Base-by-base conservation (phyloP, 2,113 vertebrate genomes). In the Scatophagus argus region DNA sequence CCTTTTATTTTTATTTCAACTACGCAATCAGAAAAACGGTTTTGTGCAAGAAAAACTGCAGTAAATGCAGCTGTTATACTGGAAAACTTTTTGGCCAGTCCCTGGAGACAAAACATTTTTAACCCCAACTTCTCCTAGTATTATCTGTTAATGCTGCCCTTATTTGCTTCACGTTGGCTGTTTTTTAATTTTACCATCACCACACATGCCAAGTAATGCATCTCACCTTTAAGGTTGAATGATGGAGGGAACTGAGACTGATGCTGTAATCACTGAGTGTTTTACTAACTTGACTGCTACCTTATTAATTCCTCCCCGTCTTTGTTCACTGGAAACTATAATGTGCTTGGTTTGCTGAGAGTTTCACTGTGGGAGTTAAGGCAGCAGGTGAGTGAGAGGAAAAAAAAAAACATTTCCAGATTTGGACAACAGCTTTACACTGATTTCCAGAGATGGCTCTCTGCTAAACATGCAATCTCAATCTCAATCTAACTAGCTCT, bases 231-330 rank as follows among this genome's bases (percentile, higher is more conserved):
- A 47, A 25, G 11, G 49, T 49, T 70, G 56, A 61, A 65, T 55
- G 58, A 81, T 49, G 47, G 11, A 39, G 21, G 39, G 14, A 76
- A 64, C 14, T 51, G 16, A 78, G 27, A 55, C 16, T 23, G 12
- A 52, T 27, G 43, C 38, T 71, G 23, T 74, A 69, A 79, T 3
- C 1, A 23, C 77, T 64, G 74, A 43, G 10, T 59, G 34, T 69
- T 87, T 83, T 39, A 81, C 31, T 36, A 81, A 64, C 74, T 29
- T 67, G 60, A 75, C 65, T 64, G 60, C 34, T 38, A 34, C 19
- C 68, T 75, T 66, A 84, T 83, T 74, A 74, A 77, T 84, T 87
- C 47, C 13, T 79, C 55, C 58, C 29, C 11, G 52, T 82, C 70
- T 59, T 77, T 84, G 59, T 74, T 75, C 43, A 51, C 17, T 60